These are phyloP conservation scores for Formicarius rufipectus DNA, from an alignment of 2,113 vertebrate species.

Conservation along the genomic window DNA sequence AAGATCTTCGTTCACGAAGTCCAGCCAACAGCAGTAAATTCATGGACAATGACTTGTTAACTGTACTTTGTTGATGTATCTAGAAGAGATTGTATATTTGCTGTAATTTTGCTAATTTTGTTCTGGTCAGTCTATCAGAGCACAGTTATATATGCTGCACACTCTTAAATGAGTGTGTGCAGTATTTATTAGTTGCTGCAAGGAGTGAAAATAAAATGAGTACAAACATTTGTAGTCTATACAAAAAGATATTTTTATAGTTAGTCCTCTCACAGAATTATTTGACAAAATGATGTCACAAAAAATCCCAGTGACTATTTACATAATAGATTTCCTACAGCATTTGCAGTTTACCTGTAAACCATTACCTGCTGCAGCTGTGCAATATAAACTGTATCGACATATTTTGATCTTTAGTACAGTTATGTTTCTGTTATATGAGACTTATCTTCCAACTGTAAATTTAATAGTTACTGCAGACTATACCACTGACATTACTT, in stretches of 20 bases:
- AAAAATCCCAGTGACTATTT: background rate
- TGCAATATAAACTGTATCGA: slow-evolving; percentile 14
- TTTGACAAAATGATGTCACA: background rate
- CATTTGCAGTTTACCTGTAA: background rate
- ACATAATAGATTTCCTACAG: background rate
- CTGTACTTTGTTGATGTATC: background rate
- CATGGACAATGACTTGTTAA: background rate
- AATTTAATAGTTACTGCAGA: slow-evolving; percentile 38
- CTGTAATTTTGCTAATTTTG: background rate
- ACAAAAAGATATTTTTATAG: background rate
- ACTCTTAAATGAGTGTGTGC: background rate
- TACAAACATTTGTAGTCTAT: background rate
- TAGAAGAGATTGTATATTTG: background rate
- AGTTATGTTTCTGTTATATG: slow-evolving; percentile 5
- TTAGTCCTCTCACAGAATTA: background rate
- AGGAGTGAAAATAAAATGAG: background rate
- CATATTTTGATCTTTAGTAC: background rate
- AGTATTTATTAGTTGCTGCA: background rate
- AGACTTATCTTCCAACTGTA: slow-evolving; percentile 13
- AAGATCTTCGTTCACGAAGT: too few relatives aligned
- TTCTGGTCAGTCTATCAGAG: background rate
- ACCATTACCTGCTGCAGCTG: background rate
- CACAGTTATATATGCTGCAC: background rate
- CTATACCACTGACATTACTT: background rate
- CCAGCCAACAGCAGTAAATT: too few relatives aligned